These are phyloP conservation scores for Spheniscus mendiculus DNA, from an alignment of 2,113 vertebrate species.

Conservation along the genomic window DNA sequence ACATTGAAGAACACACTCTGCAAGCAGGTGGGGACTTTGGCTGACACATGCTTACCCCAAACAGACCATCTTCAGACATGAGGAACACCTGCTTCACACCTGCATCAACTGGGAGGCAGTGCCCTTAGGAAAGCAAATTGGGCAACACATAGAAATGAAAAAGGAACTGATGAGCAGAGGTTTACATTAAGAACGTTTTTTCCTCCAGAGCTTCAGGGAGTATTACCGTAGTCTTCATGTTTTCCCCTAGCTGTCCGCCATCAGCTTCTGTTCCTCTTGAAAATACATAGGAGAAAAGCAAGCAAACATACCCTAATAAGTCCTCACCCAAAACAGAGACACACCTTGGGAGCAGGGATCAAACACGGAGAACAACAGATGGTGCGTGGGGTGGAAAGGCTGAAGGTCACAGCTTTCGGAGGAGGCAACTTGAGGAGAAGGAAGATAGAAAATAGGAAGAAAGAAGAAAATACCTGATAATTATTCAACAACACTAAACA, in stretches of 20 bases:
- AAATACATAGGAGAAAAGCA: background rate
- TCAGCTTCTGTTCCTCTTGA: background rate
- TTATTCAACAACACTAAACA: background rate
- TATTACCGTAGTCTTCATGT: background rate
- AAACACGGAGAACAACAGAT: background rate
- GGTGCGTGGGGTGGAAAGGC: background rate
- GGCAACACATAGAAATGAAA: background rate
- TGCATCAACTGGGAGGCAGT: slow-evolving; percentile 13
- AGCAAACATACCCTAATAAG: background rate
- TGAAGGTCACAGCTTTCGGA: background rate
- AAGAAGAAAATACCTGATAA: background rate
- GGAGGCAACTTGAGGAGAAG: background rate
- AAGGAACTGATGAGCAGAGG: background rate
- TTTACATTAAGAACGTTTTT: background rate
- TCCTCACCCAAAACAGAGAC: background rate
- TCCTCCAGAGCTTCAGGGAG: background rate
- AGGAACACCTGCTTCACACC: slow-evolving; percentile 45
- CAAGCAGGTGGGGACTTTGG: background rate
- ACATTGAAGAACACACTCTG: background rate
- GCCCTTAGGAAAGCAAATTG: background rate
- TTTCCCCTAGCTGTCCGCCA: background rate
- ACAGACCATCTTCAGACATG: background rate
- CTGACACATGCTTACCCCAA: background rate
- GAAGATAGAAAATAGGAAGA: background rate
- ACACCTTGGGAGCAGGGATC: background rate